phyloP scores from a whole-genome alignment of 2,113 vertebrate species.

The Anthoscopus minutus region DNA sequence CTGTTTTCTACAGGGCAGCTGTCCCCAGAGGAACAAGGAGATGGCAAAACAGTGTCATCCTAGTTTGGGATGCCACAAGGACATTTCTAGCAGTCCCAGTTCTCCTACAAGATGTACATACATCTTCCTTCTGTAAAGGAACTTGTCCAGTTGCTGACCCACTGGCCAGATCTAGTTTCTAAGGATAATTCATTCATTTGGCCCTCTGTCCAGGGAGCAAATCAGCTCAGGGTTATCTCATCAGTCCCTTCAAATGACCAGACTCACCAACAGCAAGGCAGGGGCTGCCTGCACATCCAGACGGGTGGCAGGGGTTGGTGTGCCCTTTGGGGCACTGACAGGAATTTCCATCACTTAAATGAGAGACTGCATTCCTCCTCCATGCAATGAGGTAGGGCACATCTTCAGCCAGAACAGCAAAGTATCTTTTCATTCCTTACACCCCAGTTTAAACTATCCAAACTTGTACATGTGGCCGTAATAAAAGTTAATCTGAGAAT shows the following conservation, averaged over 20 bases:
- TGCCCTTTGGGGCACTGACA: background rate
- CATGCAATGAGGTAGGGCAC: background rate
- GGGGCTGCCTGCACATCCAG: background rate
- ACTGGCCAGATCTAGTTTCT: background rate
- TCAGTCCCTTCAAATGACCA: background rate
- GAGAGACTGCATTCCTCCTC: background rate
- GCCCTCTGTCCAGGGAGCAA: background rate
- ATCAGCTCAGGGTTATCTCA: background rate
- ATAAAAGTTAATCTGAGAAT: background rate
- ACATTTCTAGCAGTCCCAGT: background rate
- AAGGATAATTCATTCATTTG: background rate
- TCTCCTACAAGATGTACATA: background rate
- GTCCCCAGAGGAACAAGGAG: background rate
- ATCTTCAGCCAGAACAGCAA: background rate
- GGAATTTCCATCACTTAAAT: background rate
- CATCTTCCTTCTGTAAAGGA: background rate
- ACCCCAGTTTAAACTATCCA: background rate
- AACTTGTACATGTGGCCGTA: background rate
- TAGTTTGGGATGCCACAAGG: background rate
- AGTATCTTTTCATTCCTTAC: background rate
- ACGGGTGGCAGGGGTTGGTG: rapidly evolving
- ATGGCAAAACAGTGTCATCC: background rate
- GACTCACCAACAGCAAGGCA: background rate
- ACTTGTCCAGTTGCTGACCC: background rate
- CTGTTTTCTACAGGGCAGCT: background rate